Evolutionary conservation across 2,888 invertebrate genomes (phyloP).

Genomic region (Tenthredo notha): DNA sequence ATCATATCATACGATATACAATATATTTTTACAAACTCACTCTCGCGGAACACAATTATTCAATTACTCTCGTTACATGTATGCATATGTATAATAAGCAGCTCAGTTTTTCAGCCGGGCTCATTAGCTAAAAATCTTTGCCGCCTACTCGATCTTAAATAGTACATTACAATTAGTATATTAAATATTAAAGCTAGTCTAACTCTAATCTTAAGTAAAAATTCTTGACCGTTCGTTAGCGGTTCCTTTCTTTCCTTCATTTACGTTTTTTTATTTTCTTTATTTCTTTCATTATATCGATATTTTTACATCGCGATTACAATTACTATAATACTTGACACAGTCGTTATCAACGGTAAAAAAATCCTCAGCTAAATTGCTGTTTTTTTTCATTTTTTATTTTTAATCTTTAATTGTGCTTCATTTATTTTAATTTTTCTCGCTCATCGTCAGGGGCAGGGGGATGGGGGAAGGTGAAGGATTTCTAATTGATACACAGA

Average conservation of each 20-base stretch:
- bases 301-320: neutral
- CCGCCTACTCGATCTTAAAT: constrained; percentile 28
- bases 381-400: neutral
- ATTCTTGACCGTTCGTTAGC: neutral
- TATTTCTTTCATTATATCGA: neutral
- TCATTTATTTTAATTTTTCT: neutral
- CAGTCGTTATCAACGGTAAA: neutral
- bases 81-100: neutral
- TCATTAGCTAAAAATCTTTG: constrained; percentile 59
- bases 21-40: constrained; percentile 4
- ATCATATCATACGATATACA: neutral
- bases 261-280: neutral
- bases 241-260: neutral
- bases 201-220: neutral
- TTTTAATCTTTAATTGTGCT: neutral
- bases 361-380: neutral
- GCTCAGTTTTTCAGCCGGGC: constrained; percentile 60
- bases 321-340: neutral
- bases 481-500: neutral
- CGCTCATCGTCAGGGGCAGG: too few species aligned
- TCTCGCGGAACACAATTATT: constrained; percentile 25
- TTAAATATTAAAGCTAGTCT: constrained; percentile 5
- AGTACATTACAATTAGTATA: neutral
- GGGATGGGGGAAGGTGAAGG: too few species aligned
- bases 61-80: constrained; percentile 28